These are phyloP conservation scores for Eupithecia centaureata DNA, from an alignment of 2,888 invertebrate genomes.

Conservation along the genomic window DNA sequence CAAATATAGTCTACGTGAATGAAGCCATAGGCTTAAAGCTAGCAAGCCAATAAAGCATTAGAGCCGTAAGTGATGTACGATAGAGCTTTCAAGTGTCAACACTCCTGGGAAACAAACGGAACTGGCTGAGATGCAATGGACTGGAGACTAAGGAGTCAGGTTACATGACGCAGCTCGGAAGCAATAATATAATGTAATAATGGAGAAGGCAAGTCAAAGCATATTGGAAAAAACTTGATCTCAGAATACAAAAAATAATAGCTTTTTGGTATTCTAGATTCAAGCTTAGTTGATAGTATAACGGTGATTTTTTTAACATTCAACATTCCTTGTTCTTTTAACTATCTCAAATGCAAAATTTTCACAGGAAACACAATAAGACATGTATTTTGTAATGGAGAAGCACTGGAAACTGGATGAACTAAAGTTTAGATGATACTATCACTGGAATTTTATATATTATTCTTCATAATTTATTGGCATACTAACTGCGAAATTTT, in stretches of 20 bases:
- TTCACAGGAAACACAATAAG: neutral
- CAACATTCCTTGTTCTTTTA: neutral
- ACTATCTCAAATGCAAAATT: neutral
- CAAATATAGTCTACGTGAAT: too few relatives aligned
- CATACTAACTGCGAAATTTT: too few relatives aligned
- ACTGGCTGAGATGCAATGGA: slow-evolving; percentile 67
- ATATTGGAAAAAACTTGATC: too few relatives aligned
- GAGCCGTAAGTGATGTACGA: slow-evolving; percentile 35
- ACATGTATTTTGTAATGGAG: too few relatives aligned
- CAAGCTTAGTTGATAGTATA: too few relatives aligned
- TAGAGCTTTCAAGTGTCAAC: slow-evolving; percentile 53
- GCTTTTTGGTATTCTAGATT: too few relatives aligned
- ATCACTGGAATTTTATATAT: too few relatives aligned
- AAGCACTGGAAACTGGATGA: neutral
- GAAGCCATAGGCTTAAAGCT: too few relatives aligned
- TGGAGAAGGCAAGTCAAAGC: slow-evolving; percentile 47
- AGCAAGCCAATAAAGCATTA: neutral
- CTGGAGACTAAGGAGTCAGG: slow-evolving; percentile 67
- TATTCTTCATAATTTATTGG: too few relatives aligned
- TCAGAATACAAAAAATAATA: too few relatives aligned
- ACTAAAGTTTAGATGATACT: too few relatives aligned
- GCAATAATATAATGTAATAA: slow-evolving; percentile 14
- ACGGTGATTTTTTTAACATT: too few relatives aligned
- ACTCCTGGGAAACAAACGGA: slow-evolving; percentile 69
- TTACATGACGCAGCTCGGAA: slow-evolving; percentile 60